phyloP scores from a whole-genome alignment of 2,797 vertebrate genomes.

The Eurystomus glaucurus region DNA sequence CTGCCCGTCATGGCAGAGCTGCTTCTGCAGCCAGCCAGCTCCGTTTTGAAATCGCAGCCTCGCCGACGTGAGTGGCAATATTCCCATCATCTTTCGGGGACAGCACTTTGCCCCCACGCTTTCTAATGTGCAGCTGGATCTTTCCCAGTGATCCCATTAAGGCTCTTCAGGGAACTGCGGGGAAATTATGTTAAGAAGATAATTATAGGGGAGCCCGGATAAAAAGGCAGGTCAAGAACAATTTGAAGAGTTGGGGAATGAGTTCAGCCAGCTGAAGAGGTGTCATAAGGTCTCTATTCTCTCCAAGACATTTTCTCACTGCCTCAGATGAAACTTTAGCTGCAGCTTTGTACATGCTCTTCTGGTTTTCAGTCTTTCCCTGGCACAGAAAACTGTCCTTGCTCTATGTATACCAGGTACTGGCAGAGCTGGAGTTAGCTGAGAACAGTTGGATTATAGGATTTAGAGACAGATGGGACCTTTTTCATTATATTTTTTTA shows the following conservation, averaged over 20 bases:
- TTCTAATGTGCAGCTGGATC: conserved; percentile 40
- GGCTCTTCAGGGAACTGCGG: neutral
- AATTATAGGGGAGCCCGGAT: neutral
- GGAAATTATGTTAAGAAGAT: conserved; percentile 53
- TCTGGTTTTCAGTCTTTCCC: neutral
- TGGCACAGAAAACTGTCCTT: conserved; percentile 9
- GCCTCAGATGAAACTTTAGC: neutral
- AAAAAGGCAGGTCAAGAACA: conserved; percentile 49
- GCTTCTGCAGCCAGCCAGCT: neutral
- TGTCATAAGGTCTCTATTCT: neutral
- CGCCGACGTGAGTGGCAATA: accelerated
- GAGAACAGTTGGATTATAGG: conserved; percentile 60
- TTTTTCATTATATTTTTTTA: conserved; percentile 29
- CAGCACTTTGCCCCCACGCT: neutral
- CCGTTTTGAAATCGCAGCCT: accelerated
- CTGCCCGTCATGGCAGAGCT: neutral
- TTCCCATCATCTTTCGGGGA: neutral
- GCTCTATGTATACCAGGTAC: conserved; percentile 25
- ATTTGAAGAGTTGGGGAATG: conserved; percentile 14
- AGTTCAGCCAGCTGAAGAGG: conserved; percentile 33
- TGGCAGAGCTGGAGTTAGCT: conserved; percentile 46
- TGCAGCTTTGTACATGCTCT: neutral
- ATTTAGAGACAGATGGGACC: conserved; percentile 68
- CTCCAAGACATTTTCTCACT: neutral
- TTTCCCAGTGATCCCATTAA: conserved; percentile 69